Conservation (phyloP, 2,888 invertebrate species). For the Caenorhabditis virilis region DNA sequence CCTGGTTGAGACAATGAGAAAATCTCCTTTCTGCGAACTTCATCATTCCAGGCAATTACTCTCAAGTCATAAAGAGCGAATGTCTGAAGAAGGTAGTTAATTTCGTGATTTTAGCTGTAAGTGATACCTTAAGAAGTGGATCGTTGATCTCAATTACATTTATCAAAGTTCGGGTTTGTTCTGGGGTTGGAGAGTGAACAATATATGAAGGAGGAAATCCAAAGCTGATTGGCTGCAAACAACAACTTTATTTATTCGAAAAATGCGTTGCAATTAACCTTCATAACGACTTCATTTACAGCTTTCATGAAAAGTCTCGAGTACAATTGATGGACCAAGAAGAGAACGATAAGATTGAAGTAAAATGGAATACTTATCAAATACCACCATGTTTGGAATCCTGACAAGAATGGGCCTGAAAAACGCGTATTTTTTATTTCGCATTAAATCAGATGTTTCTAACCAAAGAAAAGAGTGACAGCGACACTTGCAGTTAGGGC, state of each 20-base stretch:
- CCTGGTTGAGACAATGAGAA: conserved; percentile 52
- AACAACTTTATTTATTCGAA: too few relatives aligned
- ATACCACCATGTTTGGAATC: conserved; percentile 35
- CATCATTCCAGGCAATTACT: conserved; percentile 32
- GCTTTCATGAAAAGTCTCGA: conserved; percentile 27
- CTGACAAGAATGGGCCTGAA: conserved; percentile 28
- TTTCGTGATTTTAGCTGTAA: not conserved
- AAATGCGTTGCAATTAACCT: too few relatives aligned
- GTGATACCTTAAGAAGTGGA: conserved; percentile 23
- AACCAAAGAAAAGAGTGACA: conserved; percentile 14
- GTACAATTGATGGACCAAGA: conserved; percentile 26
- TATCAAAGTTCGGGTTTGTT: conserved; percentile 46
- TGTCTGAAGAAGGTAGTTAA: conserved; percentile 16
- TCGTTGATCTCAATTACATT: conserved; percentile 46
- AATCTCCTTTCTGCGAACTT: conserved; percentile 31
- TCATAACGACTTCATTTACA: conserved; percentile 41
- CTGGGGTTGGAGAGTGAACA: conserved; percentile 43
- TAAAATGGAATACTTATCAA: conserved; percentile 27
- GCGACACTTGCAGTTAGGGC: conserved; percentile 6
- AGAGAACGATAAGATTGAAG: conserved; percentile 16
- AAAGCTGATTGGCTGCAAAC: conserved; percentile 52
- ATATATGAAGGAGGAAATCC: conserved; percentile 45
- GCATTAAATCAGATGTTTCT: not conserved
- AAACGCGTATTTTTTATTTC: not conserved
- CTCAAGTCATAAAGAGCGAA: conserved; percentile 49